Conservation (phyloP, 2,888 invertebrate genomes). For the Aricia artaxerxes region DNA sequence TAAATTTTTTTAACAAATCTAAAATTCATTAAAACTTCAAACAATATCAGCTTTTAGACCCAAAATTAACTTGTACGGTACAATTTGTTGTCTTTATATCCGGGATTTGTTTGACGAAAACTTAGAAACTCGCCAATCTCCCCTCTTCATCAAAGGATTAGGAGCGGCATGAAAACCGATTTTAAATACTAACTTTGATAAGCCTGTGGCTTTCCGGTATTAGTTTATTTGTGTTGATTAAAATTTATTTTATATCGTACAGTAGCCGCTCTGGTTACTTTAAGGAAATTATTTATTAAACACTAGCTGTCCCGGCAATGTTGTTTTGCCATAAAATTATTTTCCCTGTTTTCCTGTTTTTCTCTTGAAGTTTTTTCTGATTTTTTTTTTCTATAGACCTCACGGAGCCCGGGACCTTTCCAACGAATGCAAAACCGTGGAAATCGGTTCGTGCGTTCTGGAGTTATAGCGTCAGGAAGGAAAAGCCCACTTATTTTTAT, state of each 20-base stretch:
- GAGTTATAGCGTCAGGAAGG: too few relatives aligned
- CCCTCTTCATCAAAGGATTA: constrained; percentile 28
- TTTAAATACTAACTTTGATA: constrained; percentile 16
- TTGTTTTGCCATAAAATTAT: too few relatives aligned
- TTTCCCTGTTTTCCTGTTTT: too few relatives aligned
- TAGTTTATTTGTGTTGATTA: not conserved
- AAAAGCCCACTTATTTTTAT: too few relatives aligned
- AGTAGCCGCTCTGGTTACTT: not conserved
- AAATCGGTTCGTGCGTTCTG: too few relatives aligned
- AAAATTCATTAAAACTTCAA: not conserved
- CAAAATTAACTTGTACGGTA: not conserved
- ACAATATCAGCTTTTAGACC: not conserved
- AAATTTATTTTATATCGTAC: not conserved
- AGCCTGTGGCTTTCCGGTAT: constrained; percentile 14
- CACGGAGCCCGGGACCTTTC: too few relatives aligned
- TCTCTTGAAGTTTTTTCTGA: too few relatives aligned
- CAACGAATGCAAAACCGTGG: too few relatives aligned
- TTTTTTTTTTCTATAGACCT: too few relatives aligned
- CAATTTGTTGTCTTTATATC: constrained; percentile 26
- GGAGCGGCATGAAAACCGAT: constrained; percentile 20
- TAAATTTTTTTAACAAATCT: not conserved
- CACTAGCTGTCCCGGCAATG: too few relatives aligned
- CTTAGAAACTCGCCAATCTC: not conserved
- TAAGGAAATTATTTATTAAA: too few relatives aligned
- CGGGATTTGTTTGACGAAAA: constrained; percentile 20